Conservation (phyloP, 2,797 vertebrate species). For the Tiaroga cobitis region DNA sequence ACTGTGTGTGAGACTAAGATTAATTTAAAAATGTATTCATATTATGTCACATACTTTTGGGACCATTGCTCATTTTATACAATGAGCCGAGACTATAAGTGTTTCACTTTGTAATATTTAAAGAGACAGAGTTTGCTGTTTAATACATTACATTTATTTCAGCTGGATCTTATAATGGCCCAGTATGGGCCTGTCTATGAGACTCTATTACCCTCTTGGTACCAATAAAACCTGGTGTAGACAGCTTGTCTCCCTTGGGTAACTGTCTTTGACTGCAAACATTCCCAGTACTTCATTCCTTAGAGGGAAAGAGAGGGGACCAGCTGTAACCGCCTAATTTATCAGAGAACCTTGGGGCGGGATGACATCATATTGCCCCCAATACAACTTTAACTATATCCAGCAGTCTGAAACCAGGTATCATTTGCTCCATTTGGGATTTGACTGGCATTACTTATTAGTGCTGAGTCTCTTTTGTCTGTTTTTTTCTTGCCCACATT, state of each 20-base stretch:
- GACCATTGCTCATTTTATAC: neutral
- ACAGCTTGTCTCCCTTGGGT: constrained; percentile 41
- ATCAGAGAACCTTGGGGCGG: constrained; percentile 6
- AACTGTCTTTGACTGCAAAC: constrained; percentile 41
- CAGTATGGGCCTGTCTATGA: constrained; percentile 1
- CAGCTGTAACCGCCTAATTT: constrained; percentile 24
- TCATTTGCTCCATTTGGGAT: constrained; percentile 6
- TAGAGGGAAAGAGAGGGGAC: constrained; percentile 27
- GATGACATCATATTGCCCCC: constrained; percentile 42
- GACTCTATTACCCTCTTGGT: constrained; percentile 20
- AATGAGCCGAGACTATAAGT: neutral
- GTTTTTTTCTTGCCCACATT: constrained; percentile 35
- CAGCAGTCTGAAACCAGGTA: constrained; percentile 26
- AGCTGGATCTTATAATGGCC: neutral
- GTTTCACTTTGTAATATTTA: neutral
- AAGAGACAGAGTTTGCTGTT: neutral
- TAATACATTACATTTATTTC: constrained; percentile 15
- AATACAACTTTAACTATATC: constrained; percentile 42
- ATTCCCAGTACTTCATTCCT: constrained; percentile 45
- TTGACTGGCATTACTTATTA: neutral
- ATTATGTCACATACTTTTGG: neutral
- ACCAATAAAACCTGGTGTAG: constrained; percentile 44
- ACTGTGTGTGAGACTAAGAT: neutral
- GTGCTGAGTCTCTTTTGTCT: constrained; percentile 2
- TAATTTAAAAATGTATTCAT: neutral